phyloP scores from a whole-genome alignment of 2,797 vertebrate species.

The Sebastes kiyomatsui region DNA sequence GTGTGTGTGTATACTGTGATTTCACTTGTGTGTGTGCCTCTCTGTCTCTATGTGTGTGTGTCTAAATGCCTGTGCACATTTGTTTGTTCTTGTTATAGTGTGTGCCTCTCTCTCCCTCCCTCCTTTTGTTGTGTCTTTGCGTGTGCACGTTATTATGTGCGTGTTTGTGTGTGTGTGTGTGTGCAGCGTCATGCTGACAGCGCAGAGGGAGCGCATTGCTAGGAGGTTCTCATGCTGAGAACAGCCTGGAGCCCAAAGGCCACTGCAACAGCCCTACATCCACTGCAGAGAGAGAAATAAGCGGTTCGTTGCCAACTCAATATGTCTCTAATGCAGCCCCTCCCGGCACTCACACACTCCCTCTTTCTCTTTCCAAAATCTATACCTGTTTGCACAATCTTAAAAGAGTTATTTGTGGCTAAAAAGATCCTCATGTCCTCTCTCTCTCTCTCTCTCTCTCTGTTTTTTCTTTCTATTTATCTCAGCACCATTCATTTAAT shows the following conservation, averaged over 20 bases:
- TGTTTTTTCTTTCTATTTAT: background rate
- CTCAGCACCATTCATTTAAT: background rate
- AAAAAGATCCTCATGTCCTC: background rate
- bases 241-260: slow-evolving; percentile 72
- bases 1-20: background rate
- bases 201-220: slow-evolving; percentile 61
- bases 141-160: background rate
- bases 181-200: slow-evolving; percentile 50
- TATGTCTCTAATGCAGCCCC: slow-evolving; percentile 15
- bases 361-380: slow-evolving; percentile 11
- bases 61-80: background rate
- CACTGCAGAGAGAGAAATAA: slow-evolving; percentile 40
- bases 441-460: no score
- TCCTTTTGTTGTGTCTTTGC: slow-evolving; percentile 15
- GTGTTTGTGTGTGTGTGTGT: background rate
- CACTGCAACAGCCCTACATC: slow-evolving; percentile 60
- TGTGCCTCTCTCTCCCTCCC: background rate
- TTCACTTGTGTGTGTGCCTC: background rate
- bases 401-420: slow-evolving; percentile 6
- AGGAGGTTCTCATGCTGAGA: slow-evolving; percentile 69
- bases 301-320: slow-evolving; percentile 24
- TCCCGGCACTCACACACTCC: background rate
- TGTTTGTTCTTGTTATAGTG: slow-evolving; percentile 22
- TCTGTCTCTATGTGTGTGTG: background rate
- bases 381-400: slow-evolving; percentile 20